Percentiles rank a stretch among this genome's conserved stretches.
phyloP scores from a whole-genome alignment of 2,888 invertebrate genomes.

The Drosophila monieri region DNA sequence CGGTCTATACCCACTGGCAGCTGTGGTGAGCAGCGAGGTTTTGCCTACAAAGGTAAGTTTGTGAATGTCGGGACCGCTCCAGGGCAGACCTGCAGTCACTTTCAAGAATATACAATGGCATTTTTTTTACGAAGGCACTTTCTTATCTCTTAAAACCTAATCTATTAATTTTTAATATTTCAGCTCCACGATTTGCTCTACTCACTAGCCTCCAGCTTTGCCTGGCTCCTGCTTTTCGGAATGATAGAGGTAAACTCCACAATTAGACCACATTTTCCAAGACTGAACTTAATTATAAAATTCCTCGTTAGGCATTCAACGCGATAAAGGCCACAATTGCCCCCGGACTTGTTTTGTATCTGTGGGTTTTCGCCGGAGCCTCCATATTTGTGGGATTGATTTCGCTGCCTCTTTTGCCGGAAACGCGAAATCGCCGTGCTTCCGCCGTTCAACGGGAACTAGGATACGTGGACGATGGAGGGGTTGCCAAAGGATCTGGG shows the following conservation, averaged over 20 bases:
- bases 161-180: neutral
- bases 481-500: slow-evolving; percentile 50
- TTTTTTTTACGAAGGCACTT: too few relatives aligned
- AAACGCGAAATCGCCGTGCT: slow-evolving; percentile 71
- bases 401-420: slow-evolving; percentile 72
- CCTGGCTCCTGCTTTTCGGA: slow-evolving; percentile 71
- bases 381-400: slow-evolving; percentile 70
- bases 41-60: slow-evolving; percentile 74
- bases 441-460: slow-evolving; percentile 68
- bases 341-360: slow-evolving; percentile 53
- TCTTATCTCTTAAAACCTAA: too few relatives aligned
- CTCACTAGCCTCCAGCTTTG: slow-evolving; percentile 56
- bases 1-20: slow-evolving; percentile 77
- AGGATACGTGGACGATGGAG: slow-evolving; percentile 53
- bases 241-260: slow-evolving; percentile 62
- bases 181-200: slow-evolving; percentile 66
- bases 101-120: too few relatives aligned
- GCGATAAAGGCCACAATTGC: slow-evolving; percentile 57
- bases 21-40: slow-evolving; percentile 76
- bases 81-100: too few relatives aligned
- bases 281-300: neutral
- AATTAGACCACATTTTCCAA: neutral
- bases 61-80: neutral
- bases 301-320: slow-evolving; percentile 56
- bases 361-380: slow-evolving; percentile 76